A percentile compares a stretch with the other conserved stretches of the same genome.
These are phyloP conservation scores for Ploceus nigricollis DNA, from an alignment of 2,113 vertebrate genomes.

Conservation along the genomic window DNA sequence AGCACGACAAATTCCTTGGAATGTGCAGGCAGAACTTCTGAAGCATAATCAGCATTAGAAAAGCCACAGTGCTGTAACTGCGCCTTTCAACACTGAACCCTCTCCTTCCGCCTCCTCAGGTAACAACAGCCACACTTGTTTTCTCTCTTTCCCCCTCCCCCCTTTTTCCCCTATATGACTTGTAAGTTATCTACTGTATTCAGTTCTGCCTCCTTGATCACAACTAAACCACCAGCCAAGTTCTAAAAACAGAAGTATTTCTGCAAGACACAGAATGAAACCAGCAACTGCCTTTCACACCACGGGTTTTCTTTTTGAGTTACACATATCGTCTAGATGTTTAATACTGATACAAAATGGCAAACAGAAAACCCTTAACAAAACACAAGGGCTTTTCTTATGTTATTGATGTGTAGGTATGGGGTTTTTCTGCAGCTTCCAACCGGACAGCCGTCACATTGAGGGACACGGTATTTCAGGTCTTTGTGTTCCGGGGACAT, in stretches of 20 bases:
- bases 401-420: not conserved
- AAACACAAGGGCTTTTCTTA: not conserved
- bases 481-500: not conserved
- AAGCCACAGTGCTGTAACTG: not conserved
- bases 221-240: not conserved
- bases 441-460: not conserved
- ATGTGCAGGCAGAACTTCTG: not conserved
- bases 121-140: not conserved
- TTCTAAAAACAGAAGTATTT: not conserved
- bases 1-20: not conserved
- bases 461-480: not conserved
- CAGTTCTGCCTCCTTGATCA: not conserved
- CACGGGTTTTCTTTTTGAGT: not conserved
- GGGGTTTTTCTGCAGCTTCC: not conserved
- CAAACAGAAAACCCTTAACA: not conserved
- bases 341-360: not conserved
- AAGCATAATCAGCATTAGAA: not conserved
- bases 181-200: not conserved
- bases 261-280: not conserved
- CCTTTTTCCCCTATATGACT: not conserved
- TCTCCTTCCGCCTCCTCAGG: not conserved
- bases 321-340: not conserved
- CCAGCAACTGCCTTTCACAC: not conserved
- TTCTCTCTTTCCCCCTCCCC: fast-evolving
- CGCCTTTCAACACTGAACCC: not conserved